Base-by-base conservation (phyloP, 1,140 invertebrate genomes). In the Medauroidea extradentata region DNA sequence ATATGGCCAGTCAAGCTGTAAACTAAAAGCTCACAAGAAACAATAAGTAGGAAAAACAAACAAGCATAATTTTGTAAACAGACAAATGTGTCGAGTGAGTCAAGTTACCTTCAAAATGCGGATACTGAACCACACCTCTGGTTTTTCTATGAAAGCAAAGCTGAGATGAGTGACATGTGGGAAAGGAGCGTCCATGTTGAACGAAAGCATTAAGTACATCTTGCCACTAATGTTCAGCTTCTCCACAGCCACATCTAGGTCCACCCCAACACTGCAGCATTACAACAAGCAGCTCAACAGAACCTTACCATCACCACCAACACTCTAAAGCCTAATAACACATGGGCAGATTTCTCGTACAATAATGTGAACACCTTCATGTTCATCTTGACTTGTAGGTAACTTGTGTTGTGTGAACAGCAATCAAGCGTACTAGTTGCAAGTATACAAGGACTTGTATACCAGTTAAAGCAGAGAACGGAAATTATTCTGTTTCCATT, bases 111-210 rank as follows among this genome's bases (percentile, higher is more conserved):
- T 76, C 43, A 82, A 62, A 5, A 81, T 72, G 21, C 73, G 74
- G 14, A 82, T 71, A 61, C 77, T 80, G 68, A 83, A 83, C 71
- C 78, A 81, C 24, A 83, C 77, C 56, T 83, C 75, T 34, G 81
- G 81, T 54, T 81, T 77, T 60, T 82, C 79, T 38, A 74, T 65
- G 64, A 83, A 83, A 19, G 73, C 78, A 23, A 81, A 59, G 50
- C 76, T 75, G 4, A 78, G 69, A 13, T 76, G 77, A 34, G 78
- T 73, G 41, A 81, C 67, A 60, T 83, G 81, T 7, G 81, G 81
- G 67, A 83, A 83, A 41, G 80, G 78, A 9, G 76, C 74, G 52
- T 75, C 73, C 64, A 76, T 73, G 57, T 79, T 75, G 53, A 83
- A 63, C 16, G 75, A 75, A 13, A 80, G 55, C 4, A 78, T 76